These are phyloP conservation scores for Chymomyza procnemis DNA, from an alignment of 2,888 invertebrate species.

Conservation along the genomic window DNA sequence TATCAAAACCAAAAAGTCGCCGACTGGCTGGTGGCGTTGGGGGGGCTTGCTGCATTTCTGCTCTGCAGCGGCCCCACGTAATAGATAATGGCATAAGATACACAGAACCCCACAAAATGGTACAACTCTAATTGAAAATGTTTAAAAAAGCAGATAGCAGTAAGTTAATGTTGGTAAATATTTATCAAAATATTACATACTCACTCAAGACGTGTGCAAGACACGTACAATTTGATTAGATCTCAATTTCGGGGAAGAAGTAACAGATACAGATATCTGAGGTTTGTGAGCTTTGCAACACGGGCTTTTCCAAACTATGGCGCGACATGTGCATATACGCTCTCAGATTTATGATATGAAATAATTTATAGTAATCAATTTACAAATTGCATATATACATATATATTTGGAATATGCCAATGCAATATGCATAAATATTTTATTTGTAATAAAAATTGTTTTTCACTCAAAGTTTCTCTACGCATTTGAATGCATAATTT, in stretches of 20 bases:
- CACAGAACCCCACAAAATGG: constrained; percentile 35
- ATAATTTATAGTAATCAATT: no score
- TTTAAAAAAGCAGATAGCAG: constrained; percentile 64
- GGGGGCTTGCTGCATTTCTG: background rate
- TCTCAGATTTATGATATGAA: no score
- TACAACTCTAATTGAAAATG: constrained; percentile 70
- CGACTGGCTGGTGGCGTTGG: no score
- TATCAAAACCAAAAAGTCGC: constrained; percentile 29
- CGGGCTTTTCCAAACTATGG: background rate
- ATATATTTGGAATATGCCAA: no score
- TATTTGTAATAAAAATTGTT: no score
- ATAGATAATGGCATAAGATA: constrained; percentile 38
- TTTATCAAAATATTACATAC: constrained; percentile 58
- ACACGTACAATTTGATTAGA: constrained; percentile 64
- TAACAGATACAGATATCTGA: background rate
- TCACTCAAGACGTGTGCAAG: constrained; percentile 34
- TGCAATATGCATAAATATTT: no score
- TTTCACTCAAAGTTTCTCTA: no score
- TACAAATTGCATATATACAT: no score
- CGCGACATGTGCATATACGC: no score
- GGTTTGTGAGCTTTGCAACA: no score
- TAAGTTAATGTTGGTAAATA: constrained; percentile 36
- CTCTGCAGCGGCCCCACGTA: constrained; percentile 30
- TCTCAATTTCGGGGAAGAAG: constrained; percentile 3
- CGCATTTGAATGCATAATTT: no score